Percentiles rank a stretch among this genome's conserved stretches.
These are phyloP conservation scores for Papilio aristodemus DNA, from an alignment of 1,140 invertebrate genomes.

Conservation along the genomic window DNA sequence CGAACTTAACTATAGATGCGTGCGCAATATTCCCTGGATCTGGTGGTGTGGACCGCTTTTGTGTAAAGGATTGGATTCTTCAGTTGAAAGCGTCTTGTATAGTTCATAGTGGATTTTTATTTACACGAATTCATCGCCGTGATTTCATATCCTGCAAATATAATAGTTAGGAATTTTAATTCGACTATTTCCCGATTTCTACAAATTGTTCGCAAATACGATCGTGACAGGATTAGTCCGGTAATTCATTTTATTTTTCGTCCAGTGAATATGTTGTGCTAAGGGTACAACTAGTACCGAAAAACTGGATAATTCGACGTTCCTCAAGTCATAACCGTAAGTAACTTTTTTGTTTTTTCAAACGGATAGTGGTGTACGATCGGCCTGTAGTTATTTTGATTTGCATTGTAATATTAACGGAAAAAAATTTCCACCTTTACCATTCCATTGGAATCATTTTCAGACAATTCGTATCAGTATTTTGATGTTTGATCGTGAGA, in stretches of 20 bases:
- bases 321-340: constrained; percentile 40
- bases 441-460: background rate
- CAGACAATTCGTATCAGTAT: background rate
- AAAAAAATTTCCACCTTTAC: constrained; percentile 3
- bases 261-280: constrained; percentile 54
- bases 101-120: constrained; percentile 46
- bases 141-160: constrained; percentile 38
- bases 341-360: constrained; percentile 39
- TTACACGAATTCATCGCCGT: constrained; percentile 40
- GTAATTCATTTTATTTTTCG: constrained; percentile 56
- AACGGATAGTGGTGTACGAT: background rate
- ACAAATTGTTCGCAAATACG: constrained; percentile 39
- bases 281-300: constrained; percentile 49
- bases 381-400: constrained; percentile 37
- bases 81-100: constrained; percentile 41
- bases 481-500: background rate
- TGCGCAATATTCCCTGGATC: constrained; percentile 49
- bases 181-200: constrained; percentile 38
- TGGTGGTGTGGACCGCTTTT: constrained; percentile 38
- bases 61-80: constrained; percentile 46
- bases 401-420: constrained; percentile 18
- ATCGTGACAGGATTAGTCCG: constrained; percentile 52
- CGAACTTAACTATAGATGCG: constrained; percentile 43
- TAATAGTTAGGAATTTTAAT: constrained; percentile 41
- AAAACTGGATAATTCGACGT: constrained; percentile 36